A percentile compares a stretch with the other conserved stretches of the same genome.
phyloP scores from a whole-genome alignment of 2,888 invertebrate genomes.

The Drosophila neotestacea region DNA sequence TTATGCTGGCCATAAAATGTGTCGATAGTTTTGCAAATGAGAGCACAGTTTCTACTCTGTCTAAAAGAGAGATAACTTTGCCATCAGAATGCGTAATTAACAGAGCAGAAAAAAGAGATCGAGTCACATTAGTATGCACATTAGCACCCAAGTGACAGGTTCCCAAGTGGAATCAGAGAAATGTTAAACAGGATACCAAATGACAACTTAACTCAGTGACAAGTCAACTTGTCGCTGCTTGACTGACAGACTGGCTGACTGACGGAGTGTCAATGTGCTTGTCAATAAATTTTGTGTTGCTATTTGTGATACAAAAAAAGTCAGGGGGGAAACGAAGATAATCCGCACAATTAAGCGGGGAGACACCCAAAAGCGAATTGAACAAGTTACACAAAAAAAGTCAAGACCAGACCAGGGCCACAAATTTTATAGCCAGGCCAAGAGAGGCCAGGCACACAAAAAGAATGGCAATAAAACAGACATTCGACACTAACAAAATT shows the following conservation, averaged over 20 bases:
- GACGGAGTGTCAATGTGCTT: conserved; percentile 63
- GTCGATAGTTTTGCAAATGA: conserved; percentile 7
- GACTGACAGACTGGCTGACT: conserved; percentile 52
- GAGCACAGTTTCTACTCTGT: not conserved
- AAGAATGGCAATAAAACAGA: conserved; percentile 51
- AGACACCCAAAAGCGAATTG: conserved; percentile 53
- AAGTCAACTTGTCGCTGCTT: conserved; percentile 58
- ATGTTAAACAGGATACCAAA: conserved; percentile 67
- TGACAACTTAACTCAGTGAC: conserved; percentile 65
- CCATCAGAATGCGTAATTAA: conserved; percentile 25
- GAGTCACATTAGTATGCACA: conserved; percentile 54
- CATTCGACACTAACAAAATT: conserved; percentile 73
- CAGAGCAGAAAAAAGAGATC: not conserved
- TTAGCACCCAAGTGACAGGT: conserved; percentile 68
- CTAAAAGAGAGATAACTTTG: not conserved
- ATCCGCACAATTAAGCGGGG: conserved; percentile 74
- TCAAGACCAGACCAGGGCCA: conserved; percentile 38
- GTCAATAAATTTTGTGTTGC: conserved; percentile 71
- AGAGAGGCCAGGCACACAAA: conserved; percentile 37
- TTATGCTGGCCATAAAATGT: not conserved
- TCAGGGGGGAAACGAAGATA: conserved; percentile 50
- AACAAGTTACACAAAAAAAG: conserved; percentile 43
- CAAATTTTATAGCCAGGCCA: conserved; percentile 38
- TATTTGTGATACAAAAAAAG: conserved; percentile 23
- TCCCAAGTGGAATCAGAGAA: conserved; percentile 32